These are phyloP conservation scores for Papilio glaucus DNA, from an alignment of 1,140 invertebrate species.

Conservation along the genomic window DNA sequence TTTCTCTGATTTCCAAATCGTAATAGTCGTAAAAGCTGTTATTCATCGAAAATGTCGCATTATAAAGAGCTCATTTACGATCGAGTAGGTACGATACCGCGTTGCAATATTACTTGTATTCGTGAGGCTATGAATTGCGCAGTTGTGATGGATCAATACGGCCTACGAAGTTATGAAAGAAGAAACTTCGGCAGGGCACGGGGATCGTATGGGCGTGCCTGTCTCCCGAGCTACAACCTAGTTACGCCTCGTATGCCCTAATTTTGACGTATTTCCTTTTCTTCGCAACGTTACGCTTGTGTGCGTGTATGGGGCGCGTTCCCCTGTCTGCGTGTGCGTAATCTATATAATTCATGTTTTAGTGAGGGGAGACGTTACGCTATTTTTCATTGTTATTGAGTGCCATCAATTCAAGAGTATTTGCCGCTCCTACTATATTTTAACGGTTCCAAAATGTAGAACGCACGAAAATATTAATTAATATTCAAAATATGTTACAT, in stretches of 20 bases:
- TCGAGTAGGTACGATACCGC: constrained; percentile 52
- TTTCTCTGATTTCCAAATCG: background rate
- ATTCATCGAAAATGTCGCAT: constrained; percentile 10
- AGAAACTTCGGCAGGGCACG: constrained; percentile 79
- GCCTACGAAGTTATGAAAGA: constrained; percentile 82
- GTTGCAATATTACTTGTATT: constrained; percentile 73
- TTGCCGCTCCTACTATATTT: background rate
- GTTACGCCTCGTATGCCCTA: constrained; percentile 81
- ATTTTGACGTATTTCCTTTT: constrained; percentile 74
- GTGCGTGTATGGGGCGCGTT: constrained; percentile 61
- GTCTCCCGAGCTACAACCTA: constrained; percentile 77
- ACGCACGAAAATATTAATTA: background rate
- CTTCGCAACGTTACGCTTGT: constrained; percentile 46
- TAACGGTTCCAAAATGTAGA: background rate
- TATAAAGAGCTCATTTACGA: constrained; percentile 4
- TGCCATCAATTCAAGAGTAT: constrained; percentile 19
- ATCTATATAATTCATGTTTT: constrained; percentile 32
- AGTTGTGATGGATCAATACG: constrained; percentile 81
- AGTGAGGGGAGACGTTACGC: constrained; percentile 32
- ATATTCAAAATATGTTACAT: background rate
- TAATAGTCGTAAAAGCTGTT: background rate
- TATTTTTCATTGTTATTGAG: constrained; percentile 32
- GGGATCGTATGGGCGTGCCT: constrained; percentile 72
- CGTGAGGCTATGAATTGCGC: constrained; percentile 76
- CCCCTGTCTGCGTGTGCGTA: constrained; percentile 41